Percentiles rank a stretch among this genome's conserved stretches.
phyloP scores from a whole-genome alignment of 2,888 invertebrate species.

The Acleris emargana region DNA sequence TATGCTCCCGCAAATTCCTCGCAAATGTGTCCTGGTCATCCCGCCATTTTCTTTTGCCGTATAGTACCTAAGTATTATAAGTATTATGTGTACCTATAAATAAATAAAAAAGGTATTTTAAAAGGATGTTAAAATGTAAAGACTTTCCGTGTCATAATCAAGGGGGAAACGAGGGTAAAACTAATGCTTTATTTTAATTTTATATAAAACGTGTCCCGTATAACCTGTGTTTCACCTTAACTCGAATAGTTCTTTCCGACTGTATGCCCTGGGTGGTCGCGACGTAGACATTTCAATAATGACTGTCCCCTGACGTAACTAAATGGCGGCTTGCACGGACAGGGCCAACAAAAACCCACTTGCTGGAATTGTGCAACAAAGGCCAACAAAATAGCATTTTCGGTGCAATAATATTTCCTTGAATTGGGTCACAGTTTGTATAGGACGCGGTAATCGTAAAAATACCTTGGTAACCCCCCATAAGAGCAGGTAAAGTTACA shows the following conservation, averaged over 20 bases:
- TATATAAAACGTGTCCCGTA: too few species aligned
- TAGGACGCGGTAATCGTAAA: conserved; percentile 27
- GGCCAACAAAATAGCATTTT: conserved; percentile 32
- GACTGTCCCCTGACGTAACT: conserved; percentile 65
- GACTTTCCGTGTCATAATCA: too few species aligned
- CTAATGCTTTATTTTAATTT: too few species aligned
- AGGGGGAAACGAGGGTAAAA: too few species aligned
- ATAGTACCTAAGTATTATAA: too few species aligned
- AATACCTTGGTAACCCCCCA: conserved; percentile 6
- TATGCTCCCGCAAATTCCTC: too few species aligned
- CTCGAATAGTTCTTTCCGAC: conserved; percentile 44
- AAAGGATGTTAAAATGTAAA: too few species aligned
- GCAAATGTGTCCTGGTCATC: too few species aligned
- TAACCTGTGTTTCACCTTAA: conserved; percentile 9
- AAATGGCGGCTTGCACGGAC: conserved; percentile 56
- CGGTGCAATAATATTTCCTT: conserved; percentile 52
- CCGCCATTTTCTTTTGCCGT: too few species aligned
- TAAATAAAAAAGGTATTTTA: too few species aligned
- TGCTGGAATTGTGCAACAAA: conserved; percentile 54
- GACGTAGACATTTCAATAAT: conserved; percentile 71
- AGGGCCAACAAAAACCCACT: conserved; percentile 65
- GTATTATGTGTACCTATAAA: too few species aligned
- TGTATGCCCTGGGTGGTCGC: conserved; percentile 76
- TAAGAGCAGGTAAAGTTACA: conserved; percentile 21
- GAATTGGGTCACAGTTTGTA: conserved; percentile 56